Base-by-base conservation (phyloP, 2,113 vertebrate genomes). In the Nannospalax galili region DNA sequence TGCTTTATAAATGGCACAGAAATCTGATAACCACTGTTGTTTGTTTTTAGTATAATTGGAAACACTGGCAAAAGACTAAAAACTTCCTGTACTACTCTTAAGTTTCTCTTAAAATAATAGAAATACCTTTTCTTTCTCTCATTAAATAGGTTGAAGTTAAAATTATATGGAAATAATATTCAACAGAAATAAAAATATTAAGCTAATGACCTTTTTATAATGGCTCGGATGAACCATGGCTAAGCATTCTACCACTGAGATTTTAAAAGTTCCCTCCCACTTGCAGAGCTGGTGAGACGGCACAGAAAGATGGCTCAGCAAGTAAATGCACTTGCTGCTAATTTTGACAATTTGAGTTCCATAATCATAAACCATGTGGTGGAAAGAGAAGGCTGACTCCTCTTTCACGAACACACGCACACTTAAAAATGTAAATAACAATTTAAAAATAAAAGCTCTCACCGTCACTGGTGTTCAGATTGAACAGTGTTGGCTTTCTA, bases 121-220 rank as follows among this genome's bases (percentile, higher is more conserved):
- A 93, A 90, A 75, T 65, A 17, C 1, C 1, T 69, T 32, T 72
- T 10, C 9, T 16, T 62, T 73, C 60, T 17, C 16, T 73, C 70
- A 73, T 73, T 56, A 60, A 75, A 94, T 69, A 93, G 80, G 19
- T 69, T 85, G 48, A 95, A 73, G 30, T 91, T 96, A 69, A 88
- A 95, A 86, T 88, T 77, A 37, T 8, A 91, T 42, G 32, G 64
- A 37, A 84, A 90, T 15, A 74, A 78, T 64, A 90, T 20, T 93
- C 62, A 87, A 14, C 14, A 84, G 22, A 37, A 79, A 90, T 30
- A 48, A 88, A 84, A 81, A 65, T 32, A 67, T 0, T n/a, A 87
- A 22, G 30, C 28, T 84, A 79, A 14, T 19, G n/a, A 16, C 19
- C 48, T 56, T 80, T 28, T 40, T 72, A 32, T 14, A 6, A 1